Evolutionary conservation across 2,797 vertebrate genomes (phyloP).

Genomic region (Neostethus bicornis): DNA sequence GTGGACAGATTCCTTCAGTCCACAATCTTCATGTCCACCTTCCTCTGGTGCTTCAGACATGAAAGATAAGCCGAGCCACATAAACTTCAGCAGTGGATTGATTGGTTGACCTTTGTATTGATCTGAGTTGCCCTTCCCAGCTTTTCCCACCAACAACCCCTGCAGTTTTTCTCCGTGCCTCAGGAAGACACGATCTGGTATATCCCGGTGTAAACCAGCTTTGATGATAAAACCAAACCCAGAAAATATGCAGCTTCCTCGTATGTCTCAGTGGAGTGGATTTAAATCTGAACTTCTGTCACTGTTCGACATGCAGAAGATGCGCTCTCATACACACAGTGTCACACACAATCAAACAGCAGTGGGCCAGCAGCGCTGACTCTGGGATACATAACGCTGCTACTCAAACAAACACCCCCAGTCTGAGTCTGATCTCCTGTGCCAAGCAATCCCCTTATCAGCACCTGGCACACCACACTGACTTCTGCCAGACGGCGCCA

Average conservation of each 20-base stretch:
- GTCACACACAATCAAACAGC: constrained; percentile 39
- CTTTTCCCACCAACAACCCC: constrained; percentile 34
- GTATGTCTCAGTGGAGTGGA: neutral
- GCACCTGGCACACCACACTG: constrained; percentile 70
- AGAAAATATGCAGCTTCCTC: constrained; percentile 42
- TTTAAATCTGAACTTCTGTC: constrained; percentile 46
- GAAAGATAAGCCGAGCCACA: constrained; percentile 46
- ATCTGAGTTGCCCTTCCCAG: constrained; percentile 39
- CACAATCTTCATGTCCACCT: constrained; percentile 13
- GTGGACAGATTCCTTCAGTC: constrained; percentile 46
- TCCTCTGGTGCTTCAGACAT: constrained; percentile 33
- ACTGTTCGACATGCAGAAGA: constrained; percentile 12
- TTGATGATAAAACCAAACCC: constrained; percentile 50
- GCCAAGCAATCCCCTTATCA: constrained; percentile 79
- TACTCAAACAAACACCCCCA: constrained; percentile 49
- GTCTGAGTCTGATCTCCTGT: constrained; percentile 47
- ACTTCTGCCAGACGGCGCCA: constrained; percentile 58
- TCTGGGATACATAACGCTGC: constrained; percentile 41
- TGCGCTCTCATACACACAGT: constrained; percentile 6
- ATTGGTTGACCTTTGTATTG: constrained; percentile 70
- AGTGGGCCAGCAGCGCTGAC: constrained; percentile 40
- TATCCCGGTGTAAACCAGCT: constrained; percentile 41
- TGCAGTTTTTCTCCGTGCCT: constrained; percentile 34
- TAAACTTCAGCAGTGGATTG: constrained; percentile 40
- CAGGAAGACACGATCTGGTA: constrained; percentile 47